Base-by-base conservation (phyloP, 2,113 vertebrate species). In the Balaeniceps rex region DNA sequence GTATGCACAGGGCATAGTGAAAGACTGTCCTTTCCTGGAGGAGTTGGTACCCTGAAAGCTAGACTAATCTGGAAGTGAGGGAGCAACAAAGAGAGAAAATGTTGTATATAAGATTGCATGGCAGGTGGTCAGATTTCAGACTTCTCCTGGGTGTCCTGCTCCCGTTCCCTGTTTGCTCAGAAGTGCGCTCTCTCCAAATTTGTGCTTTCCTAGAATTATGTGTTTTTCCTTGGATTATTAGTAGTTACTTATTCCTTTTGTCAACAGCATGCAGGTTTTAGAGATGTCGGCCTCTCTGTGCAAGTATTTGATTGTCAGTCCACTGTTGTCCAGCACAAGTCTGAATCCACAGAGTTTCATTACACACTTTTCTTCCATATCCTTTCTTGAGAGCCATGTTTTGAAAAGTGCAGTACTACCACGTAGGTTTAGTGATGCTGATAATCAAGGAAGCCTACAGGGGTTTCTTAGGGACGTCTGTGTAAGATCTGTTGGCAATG, bases 1-100 rank as follows among this genome's bases (percentile, higher is more conserved):
- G 38, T 60, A 14, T 1, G 1, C 42, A n/a, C 0, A 46, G n/a
- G 23, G 3, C 21, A 6, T 10, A 68, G 24, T 34, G 38, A 47
- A 74, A 68, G 55, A 23, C 29, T 51, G 22, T 66, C n/a, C 74
- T 68, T 66, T 71, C n/a, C 72, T 36, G 57, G 44, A 54, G 75
- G 36, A 71, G 36, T 0, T 94, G 61, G 66, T 52, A 49, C 25
- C 25, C 18, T 58, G 17, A 87, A 81, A 83, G 8, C 18, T 47
- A n/a, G 63, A 44, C 11, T 8, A 5, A 2, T 72, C 75, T 74
- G 51, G 23, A 44, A 64, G 22, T 34, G 70, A 51, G 10, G 33
- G 46, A 95, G 61, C n/a, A 77, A 21, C 31, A 69, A 24, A 51
- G 31, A 47, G 26, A 61, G 60, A 47, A 80, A 77, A 64, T 23